These are phyloP conservation scores for Amphibalanus amphitrite DNA, from an alignment of 1,140 invertebrate species.

Conservation along the genomic window DNA sequence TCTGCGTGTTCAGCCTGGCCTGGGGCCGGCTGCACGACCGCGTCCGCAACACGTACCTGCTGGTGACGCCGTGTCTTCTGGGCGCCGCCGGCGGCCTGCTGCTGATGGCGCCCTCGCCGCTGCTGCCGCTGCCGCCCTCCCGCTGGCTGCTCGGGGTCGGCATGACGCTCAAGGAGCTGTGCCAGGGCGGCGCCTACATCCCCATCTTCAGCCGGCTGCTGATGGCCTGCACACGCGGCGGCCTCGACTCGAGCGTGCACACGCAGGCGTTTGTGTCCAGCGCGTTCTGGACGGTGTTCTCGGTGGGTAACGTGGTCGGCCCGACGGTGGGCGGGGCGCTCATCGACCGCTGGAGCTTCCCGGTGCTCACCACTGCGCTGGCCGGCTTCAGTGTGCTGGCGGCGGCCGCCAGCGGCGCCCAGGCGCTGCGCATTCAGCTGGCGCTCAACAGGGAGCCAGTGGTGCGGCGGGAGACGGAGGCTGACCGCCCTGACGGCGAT, in stretches of 20 bases:
- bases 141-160: not conserved
- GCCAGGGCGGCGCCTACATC: not conserved
- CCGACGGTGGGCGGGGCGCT: not conserved
- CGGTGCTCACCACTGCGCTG: not conserved
- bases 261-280: not conserved
- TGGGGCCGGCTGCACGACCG: not conserved
- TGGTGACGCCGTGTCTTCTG: not conserved
- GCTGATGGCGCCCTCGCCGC: not conserved
- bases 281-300: not conserved
- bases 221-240: not conserved
- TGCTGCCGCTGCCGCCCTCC: not conserved
- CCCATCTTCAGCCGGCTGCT: not conserved
- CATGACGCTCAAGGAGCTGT: not conserved
- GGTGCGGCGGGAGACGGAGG: no score
- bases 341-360: not conserved
- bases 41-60: not conserved
- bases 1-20: not conserved
- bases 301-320: not conserved
- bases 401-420: no score
- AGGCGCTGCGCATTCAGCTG: not conserved
- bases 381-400: not conserved
- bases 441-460: no score
- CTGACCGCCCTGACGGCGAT: no score
- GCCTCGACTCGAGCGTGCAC: not conserved
- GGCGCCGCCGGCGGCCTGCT: not conserved